Conservation (phyloP, 2,888 invertebrate species). For the Halictus quadricinctus region DNA sequence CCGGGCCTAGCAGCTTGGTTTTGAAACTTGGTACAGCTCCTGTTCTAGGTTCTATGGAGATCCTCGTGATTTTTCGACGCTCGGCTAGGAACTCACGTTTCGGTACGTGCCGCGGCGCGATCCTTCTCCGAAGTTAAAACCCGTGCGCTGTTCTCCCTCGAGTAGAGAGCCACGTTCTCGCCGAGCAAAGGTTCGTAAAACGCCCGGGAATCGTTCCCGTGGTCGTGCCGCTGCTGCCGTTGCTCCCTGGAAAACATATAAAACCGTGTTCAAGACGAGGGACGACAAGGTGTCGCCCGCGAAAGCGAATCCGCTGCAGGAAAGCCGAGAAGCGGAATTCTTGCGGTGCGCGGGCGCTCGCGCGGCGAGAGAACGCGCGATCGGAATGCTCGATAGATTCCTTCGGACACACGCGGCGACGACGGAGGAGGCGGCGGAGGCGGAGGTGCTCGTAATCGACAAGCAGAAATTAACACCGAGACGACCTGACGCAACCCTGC, state of each 20-base stretch:
- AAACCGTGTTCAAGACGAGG: neutral
- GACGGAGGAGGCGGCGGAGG: too few species aligned
- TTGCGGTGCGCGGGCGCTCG: neutral
- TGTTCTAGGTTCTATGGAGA: neutral
- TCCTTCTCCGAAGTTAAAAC: conserved; percentile 51
- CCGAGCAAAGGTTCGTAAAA: conserved; percentile 79
- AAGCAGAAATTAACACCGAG: neutral
- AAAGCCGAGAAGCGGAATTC: neutral
- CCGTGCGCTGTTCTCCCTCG: conserved; percentile 72
- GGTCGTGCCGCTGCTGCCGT: conserved; percentile 14
- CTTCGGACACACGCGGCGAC: neutral
- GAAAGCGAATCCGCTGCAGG: neutral
- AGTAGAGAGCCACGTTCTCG: conserved; percentile 77
- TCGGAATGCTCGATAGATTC: conserved; percentile 12
- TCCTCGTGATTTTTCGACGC: neutral
- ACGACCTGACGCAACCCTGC: neutral
- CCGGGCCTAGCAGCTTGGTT: neutral
- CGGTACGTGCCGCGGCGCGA: conserved; percentile 46
- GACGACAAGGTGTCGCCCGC: neutral
- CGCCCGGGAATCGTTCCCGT: conserved; percentile 73
- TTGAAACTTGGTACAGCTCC: neutral
- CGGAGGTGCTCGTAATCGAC: neutral
- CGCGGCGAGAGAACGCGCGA: neutral
- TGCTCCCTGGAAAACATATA: conserved; percentile 35
- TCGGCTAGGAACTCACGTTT: conserved; percentile 50